These are phyloP conservation scores for Clytia hemisphaerica DNA, from an alignment of 30 jellyfish, hydroid and myxozoan genomes.

Conservation along the genomic window DNA sequence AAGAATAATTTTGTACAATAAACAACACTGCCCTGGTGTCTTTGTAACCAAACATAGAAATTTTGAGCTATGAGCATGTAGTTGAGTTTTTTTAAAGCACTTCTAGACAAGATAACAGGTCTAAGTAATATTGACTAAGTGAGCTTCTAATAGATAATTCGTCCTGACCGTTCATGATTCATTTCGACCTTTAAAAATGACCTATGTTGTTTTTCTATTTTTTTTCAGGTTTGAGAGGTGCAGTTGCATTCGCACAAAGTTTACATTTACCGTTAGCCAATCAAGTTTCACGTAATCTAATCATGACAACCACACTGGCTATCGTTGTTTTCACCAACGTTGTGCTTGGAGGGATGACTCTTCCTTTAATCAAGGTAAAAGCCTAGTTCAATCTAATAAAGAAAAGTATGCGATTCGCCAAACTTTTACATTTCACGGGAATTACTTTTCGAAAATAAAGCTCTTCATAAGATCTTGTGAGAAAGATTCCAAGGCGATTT, in stretches of 20 bases:
- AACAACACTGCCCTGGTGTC: not conserved
- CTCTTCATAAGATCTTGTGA: no score
- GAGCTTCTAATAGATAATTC: no score
- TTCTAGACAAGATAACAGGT: no score
- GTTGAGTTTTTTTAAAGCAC: not conserved
- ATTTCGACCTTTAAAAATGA: not conserved
- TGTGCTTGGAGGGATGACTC: slow-evolving; percentile 71
- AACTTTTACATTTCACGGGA: not conserved
- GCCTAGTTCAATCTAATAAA: not conserved
- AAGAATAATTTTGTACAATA: not conserved
- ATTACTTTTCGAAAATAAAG: not conserved
- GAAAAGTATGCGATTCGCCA: not conserved
- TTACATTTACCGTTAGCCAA: slow-evolving; percentile 75
- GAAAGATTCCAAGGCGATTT: no score
- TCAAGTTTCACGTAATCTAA: slow-evolving; percentile 48
- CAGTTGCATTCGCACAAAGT: slow-evolving; percentile 97
- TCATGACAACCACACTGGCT: slow-evolving; percentile 84
- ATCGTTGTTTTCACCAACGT: slow-evolving; percentile 82
- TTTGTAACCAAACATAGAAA: no score
- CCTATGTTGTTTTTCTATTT: not conserved
- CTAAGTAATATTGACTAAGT: no score
- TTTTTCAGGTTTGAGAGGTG: slow-evolving; percentile 77
- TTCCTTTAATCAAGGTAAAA: slow-evolving; percentile 74
- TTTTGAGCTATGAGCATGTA: no score
- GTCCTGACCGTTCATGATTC: not conserved